A percentile compares a stretch with the other conserved stretches of the same genome.
Conservation (phyloP, 2,888 invertebrate species). For the Onchidella celtica region DNA sequence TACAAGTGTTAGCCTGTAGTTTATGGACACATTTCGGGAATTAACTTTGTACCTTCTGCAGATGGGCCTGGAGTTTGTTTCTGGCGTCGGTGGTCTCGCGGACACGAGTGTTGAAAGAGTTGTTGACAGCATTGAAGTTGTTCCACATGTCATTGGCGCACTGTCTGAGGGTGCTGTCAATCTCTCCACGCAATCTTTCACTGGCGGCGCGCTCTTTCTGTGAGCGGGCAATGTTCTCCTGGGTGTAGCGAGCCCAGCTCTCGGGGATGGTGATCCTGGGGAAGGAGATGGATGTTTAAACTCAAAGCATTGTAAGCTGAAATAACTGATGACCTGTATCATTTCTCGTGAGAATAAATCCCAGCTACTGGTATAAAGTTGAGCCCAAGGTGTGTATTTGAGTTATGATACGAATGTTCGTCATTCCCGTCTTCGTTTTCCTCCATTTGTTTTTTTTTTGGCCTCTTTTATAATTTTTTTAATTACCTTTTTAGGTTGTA, state of each 20-base stretch:
- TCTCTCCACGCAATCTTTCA: slow-evolving; percentile 78
- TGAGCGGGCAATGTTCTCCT: slow-evolving; percentile 79
- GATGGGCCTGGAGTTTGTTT: slow-evolving; percentile 79
- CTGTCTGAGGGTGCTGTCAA: slow-evolving; percentile 77
- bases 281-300: not conserved
- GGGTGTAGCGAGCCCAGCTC: slow-evolving; percentile 79
- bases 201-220: slow-evolving; percentile 79
- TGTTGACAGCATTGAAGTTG: slow-evolving; percentile 80
- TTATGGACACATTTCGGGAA: too few relatives aligned
- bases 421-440: too few relatives aligned
- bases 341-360: too few relatives aligned
- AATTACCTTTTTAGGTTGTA: too few relatives aligned
- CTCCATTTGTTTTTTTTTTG: too few relatives aligned
- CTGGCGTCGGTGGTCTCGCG: slow-evolving; percentile 79
- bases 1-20: too few relatives aligned
- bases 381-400: not conserved
- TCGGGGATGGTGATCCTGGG: slow-evolving; percentile 86
- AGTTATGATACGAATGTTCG: too few relatives aligned
- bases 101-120: slow-evolving; percentile 77
- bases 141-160: slow-evolving; percentile 80
- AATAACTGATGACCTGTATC: too few relatives aligned
- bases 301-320: too few relatives aligned
- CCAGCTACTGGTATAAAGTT: not conserved
- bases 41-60: slow-evolving; percentile 71
- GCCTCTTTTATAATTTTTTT: too few relatives aligned